Evolutionary conservation across 1,140 invertebrate genomes (phyloP), one percentile per base, ranked within the genome.

Genomic region (Epicauta chinensis): DNA sequence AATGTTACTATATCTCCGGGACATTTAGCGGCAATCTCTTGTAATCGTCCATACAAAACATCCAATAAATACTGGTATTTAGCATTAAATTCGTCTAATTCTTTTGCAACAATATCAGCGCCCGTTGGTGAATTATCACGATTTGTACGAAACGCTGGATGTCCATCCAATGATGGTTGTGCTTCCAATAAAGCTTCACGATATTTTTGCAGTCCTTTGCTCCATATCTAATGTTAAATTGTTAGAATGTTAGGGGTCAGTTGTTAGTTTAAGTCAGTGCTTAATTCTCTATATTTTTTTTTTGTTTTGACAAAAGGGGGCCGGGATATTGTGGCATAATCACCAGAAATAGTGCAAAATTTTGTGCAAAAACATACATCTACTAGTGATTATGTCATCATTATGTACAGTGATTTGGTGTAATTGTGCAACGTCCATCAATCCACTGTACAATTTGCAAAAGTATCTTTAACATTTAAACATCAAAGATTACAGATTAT

Each of bases 1-100:
- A 82, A 73, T 50, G 80, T 79, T 29, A 79, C 77, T 56, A 81
- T 80, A 67, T 80, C 79, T 40, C 75, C 78, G 1, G 77, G 76
- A 60, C 75, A 77, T 23, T 75, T 70, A 13, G 73, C 75, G 15
- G 78, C 76, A 55, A 83, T 77, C 47, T 81, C 75, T 64, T 75
- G 73, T 51, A 82, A 60, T 58, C 82, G 75, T 51, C 81, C 83
- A 59, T 88, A 84, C 35, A 93, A 69, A 62, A 83, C 72, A 62
- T 83, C 84, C 53, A 89, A 71, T 47, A 93, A 73, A 55, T 80
- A 76, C 61, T 88, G 83, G 68, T 90, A 93, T 62, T 84, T 82
- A 49, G 80, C 80, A 72, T 94, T 94, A 56, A 96, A 75, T 34
- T 79, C 80, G 66, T 96, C 93, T 65, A 98, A 75, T 60, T 97